These are phyloP conservation scores for Linurgus olivaceus DNA, from an alignment of 2,797 vertebrate species.

Conservation along the genomic window DNA sequence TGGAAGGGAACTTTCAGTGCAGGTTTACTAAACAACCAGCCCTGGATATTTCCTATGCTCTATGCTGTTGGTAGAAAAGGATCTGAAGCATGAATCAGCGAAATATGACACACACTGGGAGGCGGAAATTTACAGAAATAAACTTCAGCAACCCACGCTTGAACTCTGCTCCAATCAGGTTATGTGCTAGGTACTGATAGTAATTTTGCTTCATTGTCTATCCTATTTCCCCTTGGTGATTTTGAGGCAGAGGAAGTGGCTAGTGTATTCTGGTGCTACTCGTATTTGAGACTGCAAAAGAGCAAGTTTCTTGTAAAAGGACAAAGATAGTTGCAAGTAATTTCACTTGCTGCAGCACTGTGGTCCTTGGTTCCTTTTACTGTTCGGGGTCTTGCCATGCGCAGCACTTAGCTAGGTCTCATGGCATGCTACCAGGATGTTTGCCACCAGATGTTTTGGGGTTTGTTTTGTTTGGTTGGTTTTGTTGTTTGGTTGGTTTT, in stretches of 20 bases:
- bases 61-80: not conserved
- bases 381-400: not conserved
- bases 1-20: not conserved
- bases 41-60: not conserved
- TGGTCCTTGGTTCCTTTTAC: not conserved
- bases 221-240: not conserved
- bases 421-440: not conserved
- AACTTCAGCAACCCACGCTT: not conserved
- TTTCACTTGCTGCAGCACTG: not conserved
- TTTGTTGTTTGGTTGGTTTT: not conserved
- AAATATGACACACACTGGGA: not conserved
- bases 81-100: not conserved
- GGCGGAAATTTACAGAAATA: not conserved
- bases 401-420: not conserved
- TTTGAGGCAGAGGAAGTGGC: not conserved
- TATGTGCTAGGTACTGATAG: not conserved
- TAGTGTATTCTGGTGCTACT: not conserved
- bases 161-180: not conserved
- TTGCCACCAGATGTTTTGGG: not conserved
- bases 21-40: not conserved
- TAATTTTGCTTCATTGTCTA: not conserved
- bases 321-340: not conserved
- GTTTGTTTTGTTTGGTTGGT: not conserved
- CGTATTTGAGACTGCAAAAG: not conserved
- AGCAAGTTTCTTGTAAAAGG: not conserved